Conservation (phyloP, 53 echinoderm and acorn worm species). For the Stichopus horrens region DNA sequence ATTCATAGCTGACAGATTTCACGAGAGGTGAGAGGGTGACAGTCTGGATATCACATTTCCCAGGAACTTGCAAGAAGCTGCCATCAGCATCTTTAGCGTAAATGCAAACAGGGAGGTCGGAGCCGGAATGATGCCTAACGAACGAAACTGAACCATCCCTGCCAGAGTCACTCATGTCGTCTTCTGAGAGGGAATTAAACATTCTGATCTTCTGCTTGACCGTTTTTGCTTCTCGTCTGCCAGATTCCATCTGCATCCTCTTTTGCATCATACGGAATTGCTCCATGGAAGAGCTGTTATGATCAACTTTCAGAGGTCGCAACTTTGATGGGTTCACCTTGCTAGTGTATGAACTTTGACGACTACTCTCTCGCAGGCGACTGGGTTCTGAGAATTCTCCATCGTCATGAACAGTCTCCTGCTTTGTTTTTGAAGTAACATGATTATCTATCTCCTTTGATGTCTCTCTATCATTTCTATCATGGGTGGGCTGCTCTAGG, state of each 20-base stretch:
- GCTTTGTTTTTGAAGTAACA: no score
- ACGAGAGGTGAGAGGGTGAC: constrained; percentile 36
- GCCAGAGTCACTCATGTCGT: background rate
- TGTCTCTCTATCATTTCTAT: background rate
- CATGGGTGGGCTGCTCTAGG: constrained; percentile 26
- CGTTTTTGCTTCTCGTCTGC: constrained; percentile 26
- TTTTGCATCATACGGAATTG: constrained; percentile 38
- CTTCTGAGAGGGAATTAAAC: constrained; percentile 26
- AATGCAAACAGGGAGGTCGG: background rate
- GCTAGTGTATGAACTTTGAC: background rate
- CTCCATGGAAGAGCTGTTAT: constrained; percentile 24
- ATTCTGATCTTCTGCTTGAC: constrained; percentile 30
- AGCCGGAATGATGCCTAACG: constrained; percentile 14
- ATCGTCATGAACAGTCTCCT: background rate
- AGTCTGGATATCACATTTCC: background rate
- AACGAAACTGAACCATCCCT: background rate
- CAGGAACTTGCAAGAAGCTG: background rate
- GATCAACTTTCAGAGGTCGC: constrained; percentile 18
- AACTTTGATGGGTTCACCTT: constrained; percentile 42
- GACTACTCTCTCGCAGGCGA: no score
- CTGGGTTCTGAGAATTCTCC: background rate
- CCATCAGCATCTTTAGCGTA: background rate
- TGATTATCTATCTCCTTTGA: no score
- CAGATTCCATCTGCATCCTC: background rate
- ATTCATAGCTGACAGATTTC: constrained; percentile 64